Conservation (phyloP, 1,140 invertebrate genomes). For the Pararge aegeria region DNA sequence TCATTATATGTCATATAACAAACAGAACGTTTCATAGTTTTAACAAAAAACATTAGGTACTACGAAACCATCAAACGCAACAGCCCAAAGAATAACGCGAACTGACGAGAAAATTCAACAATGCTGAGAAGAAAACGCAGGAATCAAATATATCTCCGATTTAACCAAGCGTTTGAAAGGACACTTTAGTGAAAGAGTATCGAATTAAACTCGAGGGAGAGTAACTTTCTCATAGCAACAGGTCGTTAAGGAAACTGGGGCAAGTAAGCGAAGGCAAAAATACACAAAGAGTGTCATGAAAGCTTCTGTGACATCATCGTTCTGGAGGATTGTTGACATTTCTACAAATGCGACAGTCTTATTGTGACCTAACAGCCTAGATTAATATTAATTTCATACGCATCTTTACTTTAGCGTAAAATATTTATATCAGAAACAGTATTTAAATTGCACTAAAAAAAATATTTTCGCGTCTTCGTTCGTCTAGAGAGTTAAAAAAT, state of each 20-base stretch:
- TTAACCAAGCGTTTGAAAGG: slow-evolving; percentile 30
- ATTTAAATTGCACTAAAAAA: neutral
- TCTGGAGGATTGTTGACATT: slow-evolving; percentile 27
- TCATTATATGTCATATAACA: no score
- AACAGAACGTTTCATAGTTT: no score
- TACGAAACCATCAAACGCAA: no score
- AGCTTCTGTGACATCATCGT: slow-evolving; percentile 23
- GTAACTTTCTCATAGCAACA: slow-evolving; percentile 52
- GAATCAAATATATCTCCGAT: slow-evolving; percentile 24
- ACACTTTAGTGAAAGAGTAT: slow-evolving; percentile 41
- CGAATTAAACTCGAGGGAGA: slow-evolving; percentile 47
- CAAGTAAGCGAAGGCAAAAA: slow-evolving; percentile 35
- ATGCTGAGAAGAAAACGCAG: slow-evolving; percentile 3
- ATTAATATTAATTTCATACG: slow-evolving; percentile 19
- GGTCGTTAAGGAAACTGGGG: slow-evolving; percentile 54
- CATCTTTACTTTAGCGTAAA: neutral
- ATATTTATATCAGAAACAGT: neutral
- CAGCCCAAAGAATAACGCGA: neutral
- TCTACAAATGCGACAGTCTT: slow-evolving; percentile 24
- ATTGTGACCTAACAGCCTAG: slow-evolving; percentile 27
- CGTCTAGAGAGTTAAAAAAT: neutral
- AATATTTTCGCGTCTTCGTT: neutral
- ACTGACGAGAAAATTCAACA: slow-evolving; percentile 14
- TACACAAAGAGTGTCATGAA: slow-evolving; percentile 26
- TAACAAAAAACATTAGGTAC: no score